These are phyloP conservation scores for Choristoneura fumiferana DNA, from an alignment of 1,140 invertebrate species.

Conservation along the genomic window DNA sequence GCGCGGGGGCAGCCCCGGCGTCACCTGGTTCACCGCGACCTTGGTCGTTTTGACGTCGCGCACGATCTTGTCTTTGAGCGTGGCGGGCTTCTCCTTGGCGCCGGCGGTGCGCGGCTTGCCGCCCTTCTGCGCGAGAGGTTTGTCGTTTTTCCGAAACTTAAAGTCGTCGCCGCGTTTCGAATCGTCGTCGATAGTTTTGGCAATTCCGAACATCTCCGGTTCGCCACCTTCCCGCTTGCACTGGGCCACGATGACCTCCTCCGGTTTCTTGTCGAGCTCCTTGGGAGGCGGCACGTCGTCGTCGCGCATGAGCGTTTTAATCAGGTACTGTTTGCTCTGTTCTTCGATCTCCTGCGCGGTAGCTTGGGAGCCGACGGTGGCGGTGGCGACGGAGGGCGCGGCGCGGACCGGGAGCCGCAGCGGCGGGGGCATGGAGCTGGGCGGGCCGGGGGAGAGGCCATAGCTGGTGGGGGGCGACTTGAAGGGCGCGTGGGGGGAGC, in stretches of 20 bases:
- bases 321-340: constrained; percentile 72
- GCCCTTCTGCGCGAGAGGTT: constrained; percentile 49
- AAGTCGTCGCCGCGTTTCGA: constrained; percentile 46
- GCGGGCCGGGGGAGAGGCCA: background rate
- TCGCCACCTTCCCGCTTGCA: constrained; percentile 51
- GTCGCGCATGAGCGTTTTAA: constrained; percentile 71
- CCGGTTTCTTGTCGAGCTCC: constrained; percentile 57
- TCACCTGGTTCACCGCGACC: no score
- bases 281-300: constrained; percentile 62
- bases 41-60: constrained; percentile 62
- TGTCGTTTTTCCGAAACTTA: constrained; percentile 71
- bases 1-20: no score
- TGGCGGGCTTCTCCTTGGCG: constrained; percentile 63
- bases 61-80: constrained; percentile 63
- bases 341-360: constrained; percentile 67
- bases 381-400: constrained; percentile 50
- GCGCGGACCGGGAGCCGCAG: constrained; percentile 52
- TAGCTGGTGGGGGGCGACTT: no score
- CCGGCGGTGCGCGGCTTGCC: constrained; percentile 60
- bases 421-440: constrained; percentile 54
- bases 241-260: constrained; percentile 63
- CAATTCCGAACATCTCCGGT: constrained; percentile 60
- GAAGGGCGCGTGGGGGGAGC: background rate
- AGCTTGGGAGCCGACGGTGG: constrained; percentile 65
- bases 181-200: constrained; percentile 55